These are phyloP conservation scores for Archilochus colubris DNA, from an alignment of 2,113 vertebrate genomes.

Conservation along the genomic window DNA sequence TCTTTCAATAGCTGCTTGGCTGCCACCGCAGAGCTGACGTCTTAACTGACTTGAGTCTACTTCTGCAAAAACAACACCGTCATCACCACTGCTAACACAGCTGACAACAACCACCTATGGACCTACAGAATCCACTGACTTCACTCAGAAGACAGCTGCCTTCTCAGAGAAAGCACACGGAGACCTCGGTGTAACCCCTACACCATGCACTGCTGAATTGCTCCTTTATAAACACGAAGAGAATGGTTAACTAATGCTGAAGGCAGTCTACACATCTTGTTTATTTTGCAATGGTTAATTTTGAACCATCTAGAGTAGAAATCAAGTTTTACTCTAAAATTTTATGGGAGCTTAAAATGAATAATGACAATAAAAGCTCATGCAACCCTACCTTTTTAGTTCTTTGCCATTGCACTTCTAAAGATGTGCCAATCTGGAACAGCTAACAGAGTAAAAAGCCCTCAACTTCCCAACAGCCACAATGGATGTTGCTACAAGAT, in stretches of 20 bases:
- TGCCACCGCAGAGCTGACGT: slow-evolving; percentile 95
- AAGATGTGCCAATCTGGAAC: accelerated
- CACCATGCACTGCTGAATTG: accelerated
- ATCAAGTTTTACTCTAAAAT: not conserved
- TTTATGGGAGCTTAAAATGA: not conserved
- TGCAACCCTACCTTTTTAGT: not conserved
- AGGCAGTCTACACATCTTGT: not conserved
- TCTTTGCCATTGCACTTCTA: not conserved
- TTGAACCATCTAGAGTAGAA: not conserved
- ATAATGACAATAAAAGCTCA: accelerated
- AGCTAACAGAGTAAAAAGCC: not conserved
- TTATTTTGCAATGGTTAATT: not conserved
- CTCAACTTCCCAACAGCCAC: not conserved
- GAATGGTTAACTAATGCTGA: accelerated
- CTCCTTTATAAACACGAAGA: not conserved
- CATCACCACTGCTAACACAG: not conserved
- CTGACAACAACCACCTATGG: accelerated
- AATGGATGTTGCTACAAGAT: not conserved
- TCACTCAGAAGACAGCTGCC: not conserved
- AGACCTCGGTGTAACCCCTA: not conserved
- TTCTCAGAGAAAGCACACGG: not conserved
- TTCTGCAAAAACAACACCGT: slow-evolving; percentile 76
- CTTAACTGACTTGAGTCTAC: slow-evolving; percentile 92
- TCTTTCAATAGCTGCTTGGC: slow-evolving; percentile 95
- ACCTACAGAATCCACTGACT: not conserved